Conservation (phyloP, 2,113 vertebrate genomes). For the Aphyosemion australe region DNA sequence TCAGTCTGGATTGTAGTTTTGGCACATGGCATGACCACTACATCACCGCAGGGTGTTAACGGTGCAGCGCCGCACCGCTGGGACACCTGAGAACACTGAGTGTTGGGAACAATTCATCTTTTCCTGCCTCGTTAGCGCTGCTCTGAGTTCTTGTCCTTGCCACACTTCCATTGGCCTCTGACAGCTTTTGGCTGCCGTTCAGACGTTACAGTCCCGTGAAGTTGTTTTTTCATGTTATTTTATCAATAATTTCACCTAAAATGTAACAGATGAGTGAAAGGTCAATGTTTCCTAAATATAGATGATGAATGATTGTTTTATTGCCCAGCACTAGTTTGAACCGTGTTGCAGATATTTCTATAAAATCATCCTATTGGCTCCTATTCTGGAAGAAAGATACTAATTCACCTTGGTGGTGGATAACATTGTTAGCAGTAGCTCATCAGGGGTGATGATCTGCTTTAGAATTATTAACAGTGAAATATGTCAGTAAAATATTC, state of each 20-base stretch:
- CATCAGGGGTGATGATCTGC: constrained; percentile 1
- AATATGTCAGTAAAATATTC: constrained; percentile 48
- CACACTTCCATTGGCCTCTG: neutral
- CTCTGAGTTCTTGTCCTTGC: constrained; percentile 34
- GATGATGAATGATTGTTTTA: neutral
- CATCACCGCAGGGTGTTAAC: constrained; percentile 33
- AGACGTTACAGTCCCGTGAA: too few species aligned
- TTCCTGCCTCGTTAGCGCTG: neutral
- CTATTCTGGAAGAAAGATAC: constrained; percentile 48
- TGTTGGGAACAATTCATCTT: constrained; percentile 31
- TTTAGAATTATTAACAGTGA: constrained; percentile 30
- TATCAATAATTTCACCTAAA: too few species aligned
- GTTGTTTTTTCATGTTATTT: too few species aligned
- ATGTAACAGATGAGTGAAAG: too few species aligned
- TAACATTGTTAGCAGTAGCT: constrained; percentile 23
- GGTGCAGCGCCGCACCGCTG: constrained; percentile 18
- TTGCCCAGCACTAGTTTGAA: constrained; percentile 54
- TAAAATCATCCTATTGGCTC: constrained; percentile 47
- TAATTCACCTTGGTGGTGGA: constrained; percentile 19
- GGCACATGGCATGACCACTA: constrained; percentile 29
- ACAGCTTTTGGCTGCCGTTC: too few species aligned
- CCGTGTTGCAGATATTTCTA: constrained; percentile 26
- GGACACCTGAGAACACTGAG: constrained; percentile 7
- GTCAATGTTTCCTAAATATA: too few species aligned
- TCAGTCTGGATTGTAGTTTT: constrained; percentile 31